phyloP scores from a whole-genome alignment of 2,888 invertebrate species.

The Drosophila ustulata region DNA sequence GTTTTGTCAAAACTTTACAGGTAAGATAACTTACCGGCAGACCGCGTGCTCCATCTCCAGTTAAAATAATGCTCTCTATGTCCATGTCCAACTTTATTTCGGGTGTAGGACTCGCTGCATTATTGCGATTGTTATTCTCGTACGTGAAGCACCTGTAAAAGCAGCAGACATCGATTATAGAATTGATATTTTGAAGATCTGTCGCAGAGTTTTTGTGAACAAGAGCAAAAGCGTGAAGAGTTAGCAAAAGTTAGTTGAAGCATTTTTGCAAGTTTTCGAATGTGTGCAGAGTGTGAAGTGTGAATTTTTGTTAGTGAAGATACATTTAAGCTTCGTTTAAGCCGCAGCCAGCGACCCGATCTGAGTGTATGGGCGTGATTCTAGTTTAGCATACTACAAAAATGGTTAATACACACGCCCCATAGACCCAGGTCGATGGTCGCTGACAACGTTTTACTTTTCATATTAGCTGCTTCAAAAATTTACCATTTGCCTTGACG shows the following conservation, averaged over 20 bases:
- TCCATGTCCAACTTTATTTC: slow-evolving; percentile 83
- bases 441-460: slow-evolving; percentile 33
- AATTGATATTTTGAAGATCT: background rate
- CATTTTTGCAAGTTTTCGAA: slow-evolving; percentile 51
- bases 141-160: slow-evolving; percentile 83
- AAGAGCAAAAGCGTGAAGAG: slow-evolving; percentile 47
- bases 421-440: slow-evolving; percentile 38
- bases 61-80: slow-evolving; percentile 75
- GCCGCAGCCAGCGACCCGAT: slow-evolving; percentile 26
- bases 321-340: slow-evolving; percentile 32
- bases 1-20: no score
- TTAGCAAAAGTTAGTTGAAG: slow-evolving; percentile 69
- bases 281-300: slow-evolving; percentile 66
- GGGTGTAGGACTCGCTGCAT: slow-evolving; percentile 83
- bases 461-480: slow-evolving; percentile 73
- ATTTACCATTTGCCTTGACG: slow-evolving; percentile 94
- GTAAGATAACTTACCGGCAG: slow-evolving; percentile 66
- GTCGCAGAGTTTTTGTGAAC: slow-evolving; percentile 1
- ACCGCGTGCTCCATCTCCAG: slow-evolving; percentile 63
- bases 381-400: background rate
- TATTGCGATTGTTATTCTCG: slow-evolving; percentile 83
- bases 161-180: slow-evolving; percentile 9
- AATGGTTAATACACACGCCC: background rate
- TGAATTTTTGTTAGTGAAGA: slow-evolving; percentile 55
- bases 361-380: slow-evolving; percentile 14